phyloP scores from a whole-genome alignment of 2,113 vertebrate genomes.

The Gracilinanus agilis region DNA sequence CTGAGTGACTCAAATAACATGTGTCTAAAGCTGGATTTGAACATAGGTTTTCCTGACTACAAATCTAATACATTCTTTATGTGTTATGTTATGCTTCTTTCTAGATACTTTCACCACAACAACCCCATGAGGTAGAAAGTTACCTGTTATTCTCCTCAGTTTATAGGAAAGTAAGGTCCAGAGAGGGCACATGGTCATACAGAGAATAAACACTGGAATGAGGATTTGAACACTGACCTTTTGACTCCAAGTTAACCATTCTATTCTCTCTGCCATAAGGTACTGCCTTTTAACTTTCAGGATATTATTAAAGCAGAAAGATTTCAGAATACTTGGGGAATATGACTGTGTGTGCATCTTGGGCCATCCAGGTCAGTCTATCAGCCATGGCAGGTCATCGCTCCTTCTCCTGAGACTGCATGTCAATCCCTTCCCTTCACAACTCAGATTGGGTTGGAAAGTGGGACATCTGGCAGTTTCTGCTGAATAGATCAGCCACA shows the following conservation, averaged over 20 bases:
- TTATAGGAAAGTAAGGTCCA: background rate
- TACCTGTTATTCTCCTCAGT: background rate
- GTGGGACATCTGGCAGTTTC: conserved; percentile 74
- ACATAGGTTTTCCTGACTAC: background rate
- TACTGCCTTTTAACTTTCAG: background rate
- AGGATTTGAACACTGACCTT: background rate
- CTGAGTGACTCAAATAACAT: background rate
- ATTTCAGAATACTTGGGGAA: background rate
- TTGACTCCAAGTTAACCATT: background rate
- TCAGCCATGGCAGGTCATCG: conserved; percentile 4
- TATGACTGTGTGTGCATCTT: rapidly evolving
- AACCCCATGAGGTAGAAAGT: background rate
- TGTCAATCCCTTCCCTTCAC: conserved; percentile 55
- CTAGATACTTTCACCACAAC: background rate
- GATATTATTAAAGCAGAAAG: background rate
- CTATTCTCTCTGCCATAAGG: background rate
- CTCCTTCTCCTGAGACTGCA: conserved; percentile 23
- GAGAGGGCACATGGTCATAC: background rate
- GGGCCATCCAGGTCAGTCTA: background rate
- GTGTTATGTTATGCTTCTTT: background rate
- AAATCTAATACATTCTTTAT: background rate
- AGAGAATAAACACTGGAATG: background rate
- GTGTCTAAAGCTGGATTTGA: background rate
- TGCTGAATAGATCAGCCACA: conserved; percentile 39
- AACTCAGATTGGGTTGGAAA: conserved; percentile 51